Evolutionary conservation across 2,888 invertebrate species (phyloP).

Genomic region (Acholoe squamosa): DNA sequence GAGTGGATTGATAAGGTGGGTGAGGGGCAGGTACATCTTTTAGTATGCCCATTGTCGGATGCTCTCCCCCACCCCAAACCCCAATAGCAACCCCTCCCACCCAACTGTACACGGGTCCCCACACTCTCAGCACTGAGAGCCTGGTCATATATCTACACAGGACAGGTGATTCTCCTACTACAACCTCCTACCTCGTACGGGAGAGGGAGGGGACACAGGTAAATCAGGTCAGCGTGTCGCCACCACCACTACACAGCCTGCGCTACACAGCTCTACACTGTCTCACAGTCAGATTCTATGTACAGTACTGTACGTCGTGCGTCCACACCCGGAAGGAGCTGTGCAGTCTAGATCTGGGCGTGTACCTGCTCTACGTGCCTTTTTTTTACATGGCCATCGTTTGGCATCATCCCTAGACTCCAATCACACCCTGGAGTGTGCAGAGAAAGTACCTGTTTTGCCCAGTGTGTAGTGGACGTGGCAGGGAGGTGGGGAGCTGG

Average conservation of each 20-base stretch:
- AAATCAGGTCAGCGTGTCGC: slow-evolving; percentile 33
- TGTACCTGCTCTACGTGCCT: too few species aligned
- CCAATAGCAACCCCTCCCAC: too few species aligned
- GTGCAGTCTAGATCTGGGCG: not conserved
- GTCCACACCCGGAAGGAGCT: slow-evolving; percentile 11
- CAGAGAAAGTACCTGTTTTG: too few species aligned
- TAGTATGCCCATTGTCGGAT: too few species aligned
- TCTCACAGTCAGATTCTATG: not conserved
- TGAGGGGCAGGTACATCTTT: too few species aligned
- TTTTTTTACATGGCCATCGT: too few species aligned
- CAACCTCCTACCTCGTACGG: not conserved
- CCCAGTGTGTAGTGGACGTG: too few species aligned
- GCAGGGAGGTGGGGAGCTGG: too few species aligned
- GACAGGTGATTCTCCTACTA: not conserved
- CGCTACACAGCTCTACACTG: not conserved
- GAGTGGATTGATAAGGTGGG: too few species aligned
- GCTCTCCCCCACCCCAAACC: too few species aligned
- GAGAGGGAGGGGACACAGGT: not conserved
- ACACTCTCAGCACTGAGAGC: not conserved
- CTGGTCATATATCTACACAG: not conserved
- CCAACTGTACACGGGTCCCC: not conserved
- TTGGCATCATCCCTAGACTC: too few species aligned
- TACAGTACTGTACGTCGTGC: not conserved
- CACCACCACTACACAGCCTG: not conserved
- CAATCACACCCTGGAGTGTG: too few species aligned